These are phyloP conservation scores for Corynorhinus townsendii DNA, from an alignment of 2,113 vertebrate species.

Conservation along the genomic window DNA sequence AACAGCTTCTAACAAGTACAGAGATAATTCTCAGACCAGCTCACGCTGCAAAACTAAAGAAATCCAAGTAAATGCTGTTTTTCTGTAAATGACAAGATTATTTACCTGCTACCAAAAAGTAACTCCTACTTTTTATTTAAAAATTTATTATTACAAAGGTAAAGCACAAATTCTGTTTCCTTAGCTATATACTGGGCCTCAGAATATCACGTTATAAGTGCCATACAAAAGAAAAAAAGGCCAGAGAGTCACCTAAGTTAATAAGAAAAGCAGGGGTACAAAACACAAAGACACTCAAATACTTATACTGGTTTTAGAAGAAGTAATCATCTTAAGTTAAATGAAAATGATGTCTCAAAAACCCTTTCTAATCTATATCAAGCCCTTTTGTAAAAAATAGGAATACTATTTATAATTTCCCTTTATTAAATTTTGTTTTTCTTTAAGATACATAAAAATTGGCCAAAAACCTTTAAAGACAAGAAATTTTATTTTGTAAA, in stretches of 20 bases:
- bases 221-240: background rate
- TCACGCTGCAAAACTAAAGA: background rate
- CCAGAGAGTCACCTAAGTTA: background rate
- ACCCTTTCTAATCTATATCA: background rate
- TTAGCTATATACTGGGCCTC: background rate
- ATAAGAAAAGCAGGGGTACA: background rate
- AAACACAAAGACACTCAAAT: background rate
- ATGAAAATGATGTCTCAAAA: background rate
- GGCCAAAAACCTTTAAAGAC: background rate
- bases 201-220: background rate
- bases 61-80: background rate
- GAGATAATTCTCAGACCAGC: background rate
- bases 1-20: background rate
- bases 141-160: background rate
- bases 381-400: background rate
- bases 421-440: slow-evolving; percentile 4
- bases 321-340: background rate
- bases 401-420: background rate
- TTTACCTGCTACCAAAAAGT: background rate
- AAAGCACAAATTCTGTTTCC: background rate
- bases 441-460: background rate
- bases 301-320: background rate
- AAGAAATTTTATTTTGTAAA: background rate
- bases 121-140: background rate
- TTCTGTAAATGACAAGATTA: background rate